phyloP scores from a whole-genome alignment of 64 coral and sea anemone species.

The Platygyra sinensis region DNA sequence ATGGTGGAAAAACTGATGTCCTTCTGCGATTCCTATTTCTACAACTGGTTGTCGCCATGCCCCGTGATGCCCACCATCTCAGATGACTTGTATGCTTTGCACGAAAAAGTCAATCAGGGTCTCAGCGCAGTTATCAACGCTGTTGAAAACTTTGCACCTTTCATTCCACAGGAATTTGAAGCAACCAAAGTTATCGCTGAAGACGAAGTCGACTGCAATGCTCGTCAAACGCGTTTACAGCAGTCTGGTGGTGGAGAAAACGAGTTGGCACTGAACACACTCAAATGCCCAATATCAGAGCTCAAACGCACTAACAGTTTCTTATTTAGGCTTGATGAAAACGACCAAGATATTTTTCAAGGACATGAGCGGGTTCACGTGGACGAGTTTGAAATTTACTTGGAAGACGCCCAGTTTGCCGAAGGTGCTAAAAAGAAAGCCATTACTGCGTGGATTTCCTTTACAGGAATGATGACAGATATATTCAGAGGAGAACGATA shows the following conservation, averaged over 20 bases:
- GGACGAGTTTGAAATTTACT: conserved; percentile 48
- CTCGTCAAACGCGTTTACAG: neutral
- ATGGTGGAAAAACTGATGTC: conserved; percentile 65
- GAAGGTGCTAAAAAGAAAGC: neutral
- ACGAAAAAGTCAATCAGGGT: conserved; percentile 65
- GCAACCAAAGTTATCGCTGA: neutral
- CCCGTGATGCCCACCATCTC: conserved; percentile 54
- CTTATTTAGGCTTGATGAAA: conserved; percentile 4
- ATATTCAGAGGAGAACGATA: conserved; percentile 35
- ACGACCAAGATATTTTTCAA: conserved; percentile 15
- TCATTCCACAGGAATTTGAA: conserved; percentile 69
- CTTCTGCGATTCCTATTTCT: conserved; percentile 70
- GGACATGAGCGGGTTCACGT: conserved; percentile 66
- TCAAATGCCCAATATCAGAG: conserved; percentile 52
- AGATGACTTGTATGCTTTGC: conserved; percentile 61
- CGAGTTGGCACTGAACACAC: conserved; percentile 4
- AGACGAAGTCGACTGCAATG: neutral
- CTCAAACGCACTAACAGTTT: conserved; percentile 39
- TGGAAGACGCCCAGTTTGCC: conserved; percentile 22
- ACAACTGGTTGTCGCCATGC: conserved; percentile 58
- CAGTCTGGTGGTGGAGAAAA: neutral
- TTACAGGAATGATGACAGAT: conserved; percentile 55
- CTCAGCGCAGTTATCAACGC: conserved; percentile 62
- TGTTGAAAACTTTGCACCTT: conserved; percentile 68
- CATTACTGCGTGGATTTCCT: conserved; percentile 43